These are phyloP conservation scores for Ammodytes dubius DNA, from an alignment of 2,113 vertebrate species.

Conservation along the genomic window DNA sequence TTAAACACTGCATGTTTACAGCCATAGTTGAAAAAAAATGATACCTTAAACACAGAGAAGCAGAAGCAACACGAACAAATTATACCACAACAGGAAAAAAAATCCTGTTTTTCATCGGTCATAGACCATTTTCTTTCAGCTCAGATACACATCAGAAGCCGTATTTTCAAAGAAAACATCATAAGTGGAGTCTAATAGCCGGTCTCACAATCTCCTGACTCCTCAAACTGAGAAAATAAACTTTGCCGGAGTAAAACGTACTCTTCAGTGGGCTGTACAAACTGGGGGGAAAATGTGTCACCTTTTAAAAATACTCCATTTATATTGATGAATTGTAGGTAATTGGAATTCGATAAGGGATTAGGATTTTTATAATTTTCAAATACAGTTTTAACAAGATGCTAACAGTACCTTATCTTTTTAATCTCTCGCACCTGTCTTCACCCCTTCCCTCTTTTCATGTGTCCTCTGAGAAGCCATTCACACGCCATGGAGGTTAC, in stretches of 20 bases:
- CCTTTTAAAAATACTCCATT: constrained; percentile 17
- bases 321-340: not conserved
- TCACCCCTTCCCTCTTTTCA: not conserved
- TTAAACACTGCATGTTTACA: constrained; percentile 21
- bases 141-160: constrained; percentile 38
- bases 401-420: constrained; percentile 52
- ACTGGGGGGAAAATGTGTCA: constrained; percentile 13
- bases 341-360: not conserved
- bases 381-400: constrained; percentile 39
- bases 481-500: constrained; percentile 31
- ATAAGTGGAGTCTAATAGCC: constrained; percentile 28
- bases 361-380: not conserved
- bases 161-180: constrained; percentile 69
- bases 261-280: constrained; percentile 5
- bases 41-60: constrained; percentile 12
- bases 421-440: not conserved
- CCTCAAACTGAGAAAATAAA: constrained; percentile 63
- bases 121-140: not conserved
- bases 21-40: constrained; percentile 5
- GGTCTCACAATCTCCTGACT: constrained; percentile 40
- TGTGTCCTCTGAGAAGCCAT: constrained; percentile 9
- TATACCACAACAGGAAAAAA: not conserved
- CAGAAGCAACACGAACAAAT: constrained; percentile 4
- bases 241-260: constrained; percentile 5
- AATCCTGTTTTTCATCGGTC: not conserved